Conservation (phyloP, 2,797 vertebrate genomes). For the Rachycentron canadum region DNA sequence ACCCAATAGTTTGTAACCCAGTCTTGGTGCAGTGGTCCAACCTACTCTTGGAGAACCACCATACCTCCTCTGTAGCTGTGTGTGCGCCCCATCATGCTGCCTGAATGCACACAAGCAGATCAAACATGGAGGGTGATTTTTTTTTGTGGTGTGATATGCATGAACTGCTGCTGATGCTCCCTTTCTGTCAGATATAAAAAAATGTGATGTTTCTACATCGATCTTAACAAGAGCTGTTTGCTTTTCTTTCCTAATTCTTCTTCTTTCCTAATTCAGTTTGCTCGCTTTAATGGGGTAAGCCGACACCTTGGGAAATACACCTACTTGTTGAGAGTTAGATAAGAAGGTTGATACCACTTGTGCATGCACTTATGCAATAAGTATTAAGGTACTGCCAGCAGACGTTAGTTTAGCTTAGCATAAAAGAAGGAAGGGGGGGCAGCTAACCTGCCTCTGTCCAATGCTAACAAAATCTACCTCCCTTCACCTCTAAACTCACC, state of each 20-base stretch:
- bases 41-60: conserved; percentile 14
- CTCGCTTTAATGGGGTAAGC: background rate
- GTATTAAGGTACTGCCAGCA: background rate
- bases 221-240: background rate
- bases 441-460: too few relatives aligned
- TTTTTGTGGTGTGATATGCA: conserved; percentile 13
- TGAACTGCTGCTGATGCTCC: background rate
- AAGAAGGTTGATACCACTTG: background rate
- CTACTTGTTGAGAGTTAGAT: background rate
- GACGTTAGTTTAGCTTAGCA: background rate
- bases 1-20: background rate
- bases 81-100: conserved; percentile 1
- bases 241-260: background rate
- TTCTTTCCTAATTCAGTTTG: too few relatives aligned
- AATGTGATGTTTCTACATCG: background rate
- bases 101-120: conserved; percentile 25
- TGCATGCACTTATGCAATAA: too few relatives aligned
- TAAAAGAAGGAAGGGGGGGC: background rate
- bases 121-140: conserved; percentile 26
- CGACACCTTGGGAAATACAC: background rate
- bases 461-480: background rate
- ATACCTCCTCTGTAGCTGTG: conserved; percentile 26
- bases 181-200: conserved; percentile 4
- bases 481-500: too few relatives aligned
- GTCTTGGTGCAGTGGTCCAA: conserved; percentile 10